Evolutionary conservation across 2,888 invertebrate species (phyloP).

Genomic region (Metopia argyrocephala): DNA sequence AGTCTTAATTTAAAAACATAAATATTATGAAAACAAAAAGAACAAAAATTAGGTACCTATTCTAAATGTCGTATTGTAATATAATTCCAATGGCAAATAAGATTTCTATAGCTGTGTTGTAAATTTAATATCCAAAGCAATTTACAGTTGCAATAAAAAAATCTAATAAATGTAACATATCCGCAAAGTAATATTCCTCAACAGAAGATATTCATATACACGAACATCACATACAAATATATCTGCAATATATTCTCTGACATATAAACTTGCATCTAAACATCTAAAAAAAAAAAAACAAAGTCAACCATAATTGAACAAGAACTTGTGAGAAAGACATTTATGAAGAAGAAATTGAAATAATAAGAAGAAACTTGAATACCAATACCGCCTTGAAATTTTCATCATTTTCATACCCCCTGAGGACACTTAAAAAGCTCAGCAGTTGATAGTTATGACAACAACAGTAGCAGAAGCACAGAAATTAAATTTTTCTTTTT

Average conservation of each 20-base stretch:
- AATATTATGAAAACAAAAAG: too few relatives aligned
- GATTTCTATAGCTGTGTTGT: constrained; percentile 50
- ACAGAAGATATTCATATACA: not conserved
- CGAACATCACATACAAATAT: not conserved
- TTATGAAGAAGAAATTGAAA: not conserved
- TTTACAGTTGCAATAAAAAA: constrained; percentile 77
- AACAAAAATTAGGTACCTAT: too few relatives aligned
- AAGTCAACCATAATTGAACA: constrained; percentile 71
- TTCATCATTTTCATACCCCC: constrained; percentile 68
- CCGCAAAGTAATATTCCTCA: constrained; percentile 68
- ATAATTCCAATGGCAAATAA: constrained; percentile 17
- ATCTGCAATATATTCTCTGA: too few relatives aligned
- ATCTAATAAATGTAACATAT: constrained; percentile 73
- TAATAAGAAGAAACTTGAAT: constrained; percentile 51
- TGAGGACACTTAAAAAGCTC: constrained; percentile 76
- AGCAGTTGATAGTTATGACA: constrained; percentile 63
- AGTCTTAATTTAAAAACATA: too few relatives aligned
- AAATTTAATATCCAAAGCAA: constrained; percentile 75
- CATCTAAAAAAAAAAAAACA: constrained; percentile 61
- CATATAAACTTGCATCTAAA: not conserved
- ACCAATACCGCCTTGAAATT: constrained; percentile 53
- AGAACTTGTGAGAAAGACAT: not conserved
- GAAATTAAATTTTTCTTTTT: constrained; percentile 54
- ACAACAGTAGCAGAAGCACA: constrained; percentile 29
- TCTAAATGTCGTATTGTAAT: too few relatives aligned